Base-by-base conservation (phyloP, 2,888 invertebrate genomes). In the Andrena dorsata region DNA sequence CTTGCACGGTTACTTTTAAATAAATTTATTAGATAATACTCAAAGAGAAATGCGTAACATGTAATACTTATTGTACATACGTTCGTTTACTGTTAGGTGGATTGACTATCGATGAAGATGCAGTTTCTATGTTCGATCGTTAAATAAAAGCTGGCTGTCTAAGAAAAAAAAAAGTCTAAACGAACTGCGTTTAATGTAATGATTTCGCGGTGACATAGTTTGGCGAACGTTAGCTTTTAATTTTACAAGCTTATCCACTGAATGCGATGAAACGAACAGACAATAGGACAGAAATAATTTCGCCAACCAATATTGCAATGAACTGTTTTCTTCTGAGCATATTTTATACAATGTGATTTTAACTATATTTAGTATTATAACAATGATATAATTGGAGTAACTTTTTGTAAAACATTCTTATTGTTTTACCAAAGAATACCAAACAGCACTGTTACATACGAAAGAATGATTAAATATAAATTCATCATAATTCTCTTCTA, bases 361-460 rank as follows among this genome's bases (percentile, higher is more conserved):
- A 69, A 80, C 60, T 81, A 26, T 76, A 70, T 66, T 63, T 77
- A 80, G 69, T 77, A 64, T 51, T 79, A 71, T 53, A 49, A 74
- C 68, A 41, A 73, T 58, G 53, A 63, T 73, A 80, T 68, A 71
- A 74, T 76, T 75, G 69, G 71, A 77, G 26, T 74, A 66, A 83
- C 47, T 72, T 84, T 84, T 79, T 72, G 75, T 76, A 83, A 82
- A 80, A 72, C 70, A 80, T 74, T 78, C 64, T 78, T 32, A 56
- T 80, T 79, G 74, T 78, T 83, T 85, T 85, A 85, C 80, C 81
- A 83, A 87, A 86, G 77, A 83, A 68, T 80, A 82, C 73, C 72
- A 76, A 82, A 77, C 72, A 72, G 5, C 63, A 63, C 61, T 82
- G 66, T 82, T 84, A 53, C 74, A 76, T 71, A 35, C 7, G 26